These are phyloP conservation scores for Anoplopoma fimbria DNA, from an alignment of 2,113 vertebrate genomes.

Conservation along the genomic window DNA sequence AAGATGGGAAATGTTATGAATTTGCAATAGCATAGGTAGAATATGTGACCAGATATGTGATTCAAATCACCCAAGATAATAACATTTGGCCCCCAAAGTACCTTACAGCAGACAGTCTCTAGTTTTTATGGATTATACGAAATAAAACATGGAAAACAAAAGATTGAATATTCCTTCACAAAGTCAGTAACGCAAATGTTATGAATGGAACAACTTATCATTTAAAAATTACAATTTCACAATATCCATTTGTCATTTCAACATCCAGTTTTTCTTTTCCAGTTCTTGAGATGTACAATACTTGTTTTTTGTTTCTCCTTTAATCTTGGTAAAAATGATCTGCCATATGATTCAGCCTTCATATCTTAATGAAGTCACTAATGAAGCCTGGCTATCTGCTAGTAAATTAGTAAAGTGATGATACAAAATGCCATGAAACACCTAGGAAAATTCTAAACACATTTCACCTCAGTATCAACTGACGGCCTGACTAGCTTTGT, in stretches of 20 bases:
- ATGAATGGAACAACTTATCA: not conserved
- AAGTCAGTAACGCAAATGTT: not conserved
- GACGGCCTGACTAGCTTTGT: not conserved
- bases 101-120: not conserved
- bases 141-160: not conserved
- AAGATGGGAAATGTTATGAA: not conserved
- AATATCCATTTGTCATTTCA: not conserved
- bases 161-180: not conserved
- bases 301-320: not conserved
- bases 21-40: not conserved
- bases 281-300: not conserved
- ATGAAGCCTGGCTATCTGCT: not conserved
- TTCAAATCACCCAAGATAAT: not conserved
- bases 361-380: not conserved
- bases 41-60: not conserved
- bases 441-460: too few relatives aligned
- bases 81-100: not conserved
- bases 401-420: not conserved
- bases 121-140: too few relatives aligned
- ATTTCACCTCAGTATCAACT: not conserved
- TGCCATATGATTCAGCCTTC: not conserved
- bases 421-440: not conserved
- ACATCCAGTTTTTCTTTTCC: not conserved
- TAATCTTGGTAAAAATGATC: not conserved
- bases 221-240: not conserved